phyloP scores from a whole-genome alignment of 2,888 invertebrate genomes.

The Clivina fossor region DNA sequence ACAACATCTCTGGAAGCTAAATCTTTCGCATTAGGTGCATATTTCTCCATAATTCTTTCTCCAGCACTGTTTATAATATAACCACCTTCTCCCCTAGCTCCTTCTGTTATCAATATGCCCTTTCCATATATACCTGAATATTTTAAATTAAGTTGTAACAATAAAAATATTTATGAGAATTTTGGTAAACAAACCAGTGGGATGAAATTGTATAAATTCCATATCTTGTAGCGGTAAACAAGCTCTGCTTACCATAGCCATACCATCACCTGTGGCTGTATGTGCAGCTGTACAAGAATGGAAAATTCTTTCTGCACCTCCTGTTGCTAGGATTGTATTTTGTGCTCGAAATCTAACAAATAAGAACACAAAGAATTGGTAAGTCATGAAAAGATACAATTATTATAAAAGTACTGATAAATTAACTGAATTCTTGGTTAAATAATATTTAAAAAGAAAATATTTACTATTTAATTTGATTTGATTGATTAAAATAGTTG shows the following conservation, averaged over 20 bases:
- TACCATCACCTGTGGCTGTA: slow-evolving; percentile 96
- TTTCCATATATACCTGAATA: slow-evolving; percentile 78
- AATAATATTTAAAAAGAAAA: too few relatives aligned
- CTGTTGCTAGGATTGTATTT: slow-evolving; percentile 77
- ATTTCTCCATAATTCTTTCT: slow-evolving; percentile 96
- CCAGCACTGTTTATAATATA: slow-evolving; percentile 92
- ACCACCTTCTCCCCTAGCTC: slow-evolving; percentile 93
- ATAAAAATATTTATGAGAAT: not conserved
- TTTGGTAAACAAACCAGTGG: slow-evolving; percentile 70
- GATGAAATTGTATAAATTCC: slow-evolving; percentile 99
- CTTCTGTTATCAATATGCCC: slow-evolving; percentile 96
- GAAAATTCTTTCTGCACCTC: slow-evolving; percentile 84
- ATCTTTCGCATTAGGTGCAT: slow-evolving; percentile 96
- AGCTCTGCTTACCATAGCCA: slow-evolving; percentile 90
- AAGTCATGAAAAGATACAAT: not conserved
- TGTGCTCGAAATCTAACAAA: slow-evolving; percentile 60
- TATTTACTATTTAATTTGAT: slow-evolving; percentile 9
- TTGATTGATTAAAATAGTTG: too few relatives aligned
- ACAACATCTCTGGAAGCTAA: slow-evolving; percentile 96
- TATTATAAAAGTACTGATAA: too few relatives aligned
- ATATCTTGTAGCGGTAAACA: slow-evolving; percentile 91
- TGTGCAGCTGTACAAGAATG: slow-evolving; percentile 98
- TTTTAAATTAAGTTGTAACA: too few relatives aligned
- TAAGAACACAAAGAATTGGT: not conserved
- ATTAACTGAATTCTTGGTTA: too few relatives aligned